Evolutionary conservation across 2,113 vertebrate species (phyloP).

Genomic region (Amphilophus citrinellus): DNA sequence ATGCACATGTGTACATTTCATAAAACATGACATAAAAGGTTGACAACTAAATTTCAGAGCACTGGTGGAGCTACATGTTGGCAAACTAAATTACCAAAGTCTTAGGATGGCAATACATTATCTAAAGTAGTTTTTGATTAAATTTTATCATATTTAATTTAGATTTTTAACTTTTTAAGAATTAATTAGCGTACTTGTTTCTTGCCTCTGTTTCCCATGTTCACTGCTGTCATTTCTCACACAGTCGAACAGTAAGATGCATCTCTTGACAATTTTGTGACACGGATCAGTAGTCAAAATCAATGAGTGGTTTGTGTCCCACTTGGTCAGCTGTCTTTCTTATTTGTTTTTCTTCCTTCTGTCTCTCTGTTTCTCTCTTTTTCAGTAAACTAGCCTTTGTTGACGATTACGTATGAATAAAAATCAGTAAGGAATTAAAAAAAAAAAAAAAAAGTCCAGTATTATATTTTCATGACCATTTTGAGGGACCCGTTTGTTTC

Average conservation of each 20-base stretch:
- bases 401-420: background rate
- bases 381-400: conserved; percentile 2
- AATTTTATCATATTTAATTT: background rate
- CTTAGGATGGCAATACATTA: background rate
- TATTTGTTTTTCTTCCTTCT: conserved; percentile 1
- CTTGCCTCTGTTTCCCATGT: background rate
- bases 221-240: conserved; percentile 5
- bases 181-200: background rate
- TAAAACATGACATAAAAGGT: background rate
- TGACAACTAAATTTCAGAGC: background rate
- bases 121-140: background rate
- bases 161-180: background rate
- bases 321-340: conserved; percentile 14
- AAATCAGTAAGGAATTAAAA: background rate
- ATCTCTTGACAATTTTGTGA: conserved; percentile 10
- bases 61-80: background rate
- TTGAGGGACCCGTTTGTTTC: background rate
- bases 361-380: background rate
- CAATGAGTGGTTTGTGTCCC: conserved; percentile 13
- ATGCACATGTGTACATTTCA: background rate
- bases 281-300: conserved; percentile 9
- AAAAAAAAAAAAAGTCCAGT: background rate
- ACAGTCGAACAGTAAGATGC: background rate
- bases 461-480: background rate
- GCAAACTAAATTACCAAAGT: background rate